phyloP scores from a whole-genome alignment of 2,797 vertebrate genomes.

The Siniperca undulata region DNA sequence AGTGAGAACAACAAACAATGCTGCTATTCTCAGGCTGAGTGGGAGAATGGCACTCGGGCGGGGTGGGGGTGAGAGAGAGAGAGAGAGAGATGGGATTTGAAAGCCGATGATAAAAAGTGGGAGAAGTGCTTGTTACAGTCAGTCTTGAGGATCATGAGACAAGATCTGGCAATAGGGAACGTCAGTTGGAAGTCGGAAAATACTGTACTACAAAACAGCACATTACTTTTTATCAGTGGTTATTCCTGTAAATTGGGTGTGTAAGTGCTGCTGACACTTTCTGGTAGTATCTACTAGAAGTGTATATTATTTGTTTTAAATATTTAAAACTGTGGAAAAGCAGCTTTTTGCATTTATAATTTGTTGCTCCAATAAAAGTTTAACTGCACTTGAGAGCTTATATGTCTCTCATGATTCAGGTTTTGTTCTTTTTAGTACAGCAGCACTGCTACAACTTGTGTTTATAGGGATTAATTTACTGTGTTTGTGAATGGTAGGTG shows the following conservation, averaged over 20 bases:
- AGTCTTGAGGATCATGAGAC: conserved; percentile 42
- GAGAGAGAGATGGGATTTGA: conserved; percentile 44
- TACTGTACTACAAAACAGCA: conserved; percentile 1
- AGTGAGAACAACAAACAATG: conserved; percentile 59
- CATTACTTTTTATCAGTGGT: conserved; percentile 9
- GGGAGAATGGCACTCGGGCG: conserved; percentile 39
- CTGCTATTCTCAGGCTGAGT: conserved; percentile 75
- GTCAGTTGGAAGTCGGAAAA: conserved; percentile 46
- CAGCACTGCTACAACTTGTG: not conserved
- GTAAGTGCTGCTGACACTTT: conserved; percentile 26
- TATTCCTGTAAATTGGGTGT: conserved; percentile 4
- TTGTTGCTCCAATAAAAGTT: conserved; percentile 22
- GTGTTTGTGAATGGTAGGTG: conserved; percentile 31
- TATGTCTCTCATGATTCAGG: conserved; percentile 16
- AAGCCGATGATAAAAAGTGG: conserved; percentile 66
- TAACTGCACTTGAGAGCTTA: conserved; percentile 8
- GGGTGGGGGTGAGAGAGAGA: conserved; percentile 17
- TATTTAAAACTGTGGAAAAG: conserved; percentile 28
- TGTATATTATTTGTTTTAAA: conserved; percentile 33
- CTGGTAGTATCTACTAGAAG: not conserved
- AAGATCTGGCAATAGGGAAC: conserved; percentile 35
- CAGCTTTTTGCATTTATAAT: conserved; percentile 19
- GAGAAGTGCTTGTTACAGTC: conserved; percentile 70
- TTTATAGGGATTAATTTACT: conserved; percentile 12
- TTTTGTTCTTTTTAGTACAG: conserved; percentile 4